phyloP scores from a whole-genome alignment of 2,888 invertebrate genomes.

The Dioctria rufipes region DNA sequence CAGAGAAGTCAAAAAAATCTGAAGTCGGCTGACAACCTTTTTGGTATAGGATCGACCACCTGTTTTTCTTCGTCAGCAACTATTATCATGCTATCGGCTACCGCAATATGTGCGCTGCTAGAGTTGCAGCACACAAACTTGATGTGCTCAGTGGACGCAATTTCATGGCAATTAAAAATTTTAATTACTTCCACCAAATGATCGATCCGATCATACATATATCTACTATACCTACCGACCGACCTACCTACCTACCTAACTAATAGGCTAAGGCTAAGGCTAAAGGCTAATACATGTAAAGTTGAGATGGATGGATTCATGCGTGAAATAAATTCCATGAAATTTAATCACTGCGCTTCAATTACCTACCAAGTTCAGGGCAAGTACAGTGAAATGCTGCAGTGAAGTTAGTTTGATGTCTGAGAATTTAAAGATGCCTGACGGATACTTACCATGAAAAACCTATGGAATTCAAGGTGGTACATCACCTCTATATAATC shows the following conservation, averaged over 20 bases:
- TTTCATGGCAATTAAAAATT: conserved; percentile 58
- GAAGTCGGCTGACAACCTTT: not conserved
- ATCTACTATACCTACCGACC: too few relatives aligned
- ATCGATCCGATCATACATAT: conserved; percentile 10
- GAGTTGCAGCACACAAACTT: not conserved
- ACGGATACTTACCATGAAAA: conserved; percentile 2
- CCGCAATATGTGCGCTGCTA: not conserved
- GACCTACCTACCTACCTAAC: too few relatives aligned
- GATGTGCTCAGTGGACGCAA: conserved; percentile 57
- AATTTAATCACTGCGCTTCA: conserved; percentile 55
- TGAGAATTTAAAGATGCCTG: too few relatives aligned
- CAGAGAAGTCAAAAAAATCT: not conserved
- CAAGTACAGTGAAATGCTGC: not conserved
- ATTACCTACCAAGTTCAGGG: conserved; percentile 8
- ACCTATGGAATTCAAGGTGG: conserved; percentile 45
- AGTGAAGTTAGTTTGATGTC: not conserved
- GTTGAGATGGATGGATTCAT: conserved; percentile 27
- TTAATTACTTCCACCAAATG: conserved; percentile 56
- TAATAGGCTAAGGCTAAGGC: too few relatives aligned
- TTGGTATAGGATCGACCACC: not conserved
- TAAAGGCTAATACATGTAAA: not conserved
- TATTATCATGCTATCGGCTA: not conserved
- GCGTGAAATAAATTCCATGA: conserved; percentile 58
- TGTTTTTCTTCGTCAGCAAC: not conserved
- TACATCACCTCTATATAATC: conserved; percentile 44